Base-by-base conservation (phyloP, 35 echinoderm and acorn worm genomes). In the Stichopus chloronotus region DNA sequence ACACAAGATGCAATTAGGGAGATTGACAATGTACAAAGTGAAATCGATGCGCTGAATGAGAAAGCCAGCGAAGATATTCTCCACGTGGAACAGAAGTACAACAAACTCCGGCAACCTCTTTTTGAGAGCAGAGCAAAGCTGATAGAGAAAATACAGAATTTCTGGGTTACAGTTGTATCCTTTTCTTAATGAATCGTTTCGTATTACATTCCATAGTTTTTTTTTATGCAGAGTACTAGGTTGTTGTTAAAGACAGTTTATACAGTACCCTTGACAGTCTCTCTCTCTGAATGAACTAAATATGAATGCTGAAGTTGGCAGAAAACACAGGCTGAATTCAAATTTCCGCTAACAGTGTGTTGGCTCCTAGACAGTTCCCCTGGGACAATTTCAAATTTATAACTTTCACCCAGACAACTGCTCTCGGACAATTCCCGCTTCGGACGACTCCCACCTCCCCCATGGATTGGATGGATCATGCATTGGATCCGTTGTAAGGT, bases 151-250 rank as follows among this genome's bases (percentile, higher is more conserved):
- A 99, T 99, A 81, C 97, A 95, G 78, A 92, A 96, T 87, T 99
- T 99, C 82, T 99, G 97, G 97, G 91, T 93, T 23, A 96, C 95
- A 84, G 92, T 95, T 78, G 97, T 99, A 99, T 99, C 97, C 97
- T 96, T 99, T 91, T 85, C 16, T 85, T 59, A 3, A n/a, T 55
- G 8, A 86, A 43, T 43, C 3, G 30, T 43, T 43, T 43, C 3
- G 1, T 17, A 16, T 74, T 1, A 3, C 71, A 74, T 25, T 82
- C 23, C 20, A 24, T 82, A 12, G 10, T 10, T 25, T 11, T 10
- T 25, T 11, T 82, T 82, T 1, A 82, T 13, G 23, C 21, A 82
- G 52, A 10, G 12, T 16, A 11, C 10, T 82, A 1, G 10, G 79
- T 3, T 1, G 79, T 71, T 71, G 65, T 11, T 71, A 71, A 71